These are phyloP conservation scores for Netelia inedita DNA, from an alignment of 2,888 invertebrate species.

Conservation along the genomic window DNA sequence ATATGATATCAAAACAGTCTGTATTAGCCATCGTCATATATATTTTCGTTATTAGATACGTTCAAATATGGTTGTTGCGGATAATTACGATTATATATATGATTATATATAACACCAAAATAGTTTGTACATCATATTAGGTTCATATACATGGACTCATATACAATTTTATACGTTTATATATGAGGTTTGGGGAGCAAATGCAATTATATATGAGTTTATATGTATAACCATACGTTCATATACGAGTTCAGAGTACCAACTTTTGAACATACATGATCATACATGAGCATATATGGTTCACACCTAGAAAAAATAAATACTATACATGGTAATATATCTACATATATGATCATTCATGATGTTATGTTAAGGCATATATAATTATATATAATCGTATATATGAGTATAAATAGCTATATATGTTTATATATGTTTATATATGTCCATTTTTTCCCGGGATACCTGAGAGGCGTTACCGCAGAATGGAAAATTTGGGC, in stretches of 20 bases:
- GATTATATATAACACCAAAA: too few relatives aligned
- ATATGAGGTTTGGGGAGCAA: background rate
- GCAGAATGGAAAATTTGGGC: too few relatives aligned
- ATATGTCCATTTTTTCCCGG: background rate
- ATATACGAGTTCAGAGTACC: background rate
- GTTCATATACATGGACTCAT: conserved; percentile 4
- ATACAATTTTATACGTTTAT: background rate
- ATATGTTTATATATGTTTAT: background rate
- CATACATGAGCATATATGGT: background rate
- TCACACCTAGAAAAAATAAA: background rate
- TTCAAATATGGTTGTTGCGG: too few relatives aligned
- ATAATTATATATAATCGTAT: background rate
- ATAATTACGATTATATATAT: too few relatives aligned
- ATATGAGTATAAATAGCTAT: background rate
- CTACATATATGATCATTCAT: conserved; percentile 1
- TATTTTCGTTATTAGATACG: background rate
- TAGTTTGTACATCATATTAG: background rate
- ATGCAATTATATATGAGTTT: background rate
- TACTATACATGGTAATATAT: background rate
- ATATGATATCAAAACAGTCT: background rate
- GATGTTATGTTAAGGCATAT: background rate
- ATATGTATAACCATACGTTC: too few relatives aligned
- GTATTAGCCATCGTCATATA: background rate
- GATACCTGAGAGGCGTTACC: too few relatives aligned
- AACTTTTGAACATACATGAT: background rate